A percentile compares a stretch with the other conserved stretches of the same genome.
Evolutionary conservation across 2,113 vertebrate genomes (phyloP).

Genomic region (Peromyscus leucopus): DNA sequence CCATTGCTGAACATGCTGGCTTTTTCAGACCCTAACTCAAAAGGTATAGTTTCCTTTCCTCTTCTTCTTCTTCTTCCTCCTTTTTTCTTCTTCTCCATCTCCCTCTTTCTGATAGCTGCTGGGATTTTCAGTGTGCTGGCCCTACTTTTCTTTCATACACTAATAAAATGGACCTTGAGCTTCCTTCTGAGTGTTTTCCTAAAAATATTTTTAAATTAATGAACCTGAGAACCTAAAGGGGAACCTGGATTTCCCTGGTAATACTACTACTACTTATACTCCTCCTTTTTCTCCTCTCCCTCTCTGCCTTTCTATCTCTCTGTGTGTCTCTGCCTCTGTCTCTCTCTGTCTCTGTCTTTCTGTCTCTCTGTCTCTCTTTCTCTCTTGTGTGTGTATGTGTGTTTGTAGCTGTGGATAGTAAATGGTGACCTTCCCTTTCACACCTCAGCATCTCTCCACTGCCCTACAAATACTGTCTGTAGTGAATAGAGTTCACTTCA

Average conservation of each 20-base stretch:
- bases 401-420: background rate
- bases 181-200: background rate
- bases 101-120: background rate
- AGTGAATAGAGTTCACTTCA: constrained; percentile 7
- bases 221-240: background rate
- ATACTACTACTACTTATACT: background rate
- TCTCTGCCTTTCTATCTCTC: background rate
- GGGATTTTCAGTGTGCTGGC: background rate
- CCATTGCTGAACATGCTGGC: background rate
- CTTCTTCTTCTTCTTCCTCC: no score
- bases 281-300: background rate
- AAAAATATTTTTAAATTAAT: background rate
- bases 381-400: background rate
- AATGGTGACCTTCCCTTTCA: background rate
- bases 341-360: background rate
- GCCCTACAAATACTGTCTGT: background rate
- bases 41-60: background rate
- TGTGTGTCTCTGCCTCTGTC: background rate
- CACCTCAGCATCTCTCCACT: background rate
- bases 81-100: background rate
- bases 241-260: background rate
- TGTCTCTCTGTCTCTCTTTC: background rate
- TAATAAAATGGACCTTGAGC: background rate
- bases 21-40: background rate
- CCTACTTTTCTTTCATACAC: background rate